These are phyloP conservation scores for Euphysa ruthae DNA, from an alignment of 30 jellyfish, hydroid and myxozoan genomes.

Conservation along the genomic window DNA sequence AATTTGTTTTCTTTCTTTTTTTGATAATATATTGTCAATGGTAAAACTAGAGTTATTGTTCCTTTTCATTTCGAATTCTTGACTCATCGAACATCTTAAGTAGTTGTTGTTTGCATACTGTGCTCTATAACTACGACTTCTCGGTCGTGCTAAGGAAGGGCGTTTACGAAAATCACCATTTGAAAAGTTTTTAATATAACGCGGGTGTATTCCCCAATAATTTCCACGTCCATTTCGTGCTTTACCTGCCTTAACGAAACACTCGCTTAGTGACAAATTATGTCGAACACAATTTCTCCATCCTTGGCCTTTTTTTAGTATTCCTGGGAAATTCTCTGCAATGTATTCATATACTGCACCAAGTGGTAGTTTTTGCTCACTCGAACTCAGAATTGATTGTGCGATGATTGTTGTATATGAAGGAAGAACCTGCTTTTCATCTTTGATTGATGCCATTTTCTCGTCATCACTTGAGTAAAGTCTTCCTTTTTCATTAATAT, in stretches of 20 bases:
- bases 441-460: too few relatives aligned
- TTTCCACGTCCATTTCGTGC: constrained; percentile 98
- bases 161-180: constrained; percentile 93
- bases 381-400: constrained; percentile 89
- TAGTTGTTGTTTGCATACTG: too few relatives aligned
- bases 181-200: constrained; percentile 83
- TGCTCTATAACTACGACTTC: constrained; percentile 84
- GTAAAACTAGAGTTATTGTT: too few relatives aligned
- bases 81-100: too few relatives aligned
- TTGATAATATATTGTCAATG: too few relatives aligned
- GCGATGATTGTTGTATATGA: constrained; percentile 96
- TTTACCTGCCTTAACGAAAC: constrained; percentile 91
- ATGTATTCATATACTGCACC: constrained; percentile 89
- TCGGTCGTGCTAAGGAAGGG: constrained; percentile 85
- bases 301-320: constrained; percentile 95
- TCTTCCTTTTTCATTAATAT: too few relatives aligned
- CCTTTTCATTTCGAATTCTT: too few relatives aligned
- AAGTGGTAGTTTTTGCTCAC: constrained; percentile 84
- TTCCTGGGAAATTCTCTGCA: constrained; percentile 92
- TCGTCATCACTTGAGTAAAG: too few relatives aligned
- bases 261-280: constrained; percentile 84
- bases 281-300: constrained; percentile 98
- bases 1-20: too few relatives aligned
- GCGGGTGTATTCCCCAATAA: constrained; percentile 97
- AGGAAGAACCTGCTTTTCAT: constrained; percentile 44